Percentiles rank a stretch among this genome's conserved stretches.
These are phyloP conservation scores for Bombus vancouverensis DNA, from an alignment of 1,140 invertebrate genomes.

Conservation along the genomic window DNA sequence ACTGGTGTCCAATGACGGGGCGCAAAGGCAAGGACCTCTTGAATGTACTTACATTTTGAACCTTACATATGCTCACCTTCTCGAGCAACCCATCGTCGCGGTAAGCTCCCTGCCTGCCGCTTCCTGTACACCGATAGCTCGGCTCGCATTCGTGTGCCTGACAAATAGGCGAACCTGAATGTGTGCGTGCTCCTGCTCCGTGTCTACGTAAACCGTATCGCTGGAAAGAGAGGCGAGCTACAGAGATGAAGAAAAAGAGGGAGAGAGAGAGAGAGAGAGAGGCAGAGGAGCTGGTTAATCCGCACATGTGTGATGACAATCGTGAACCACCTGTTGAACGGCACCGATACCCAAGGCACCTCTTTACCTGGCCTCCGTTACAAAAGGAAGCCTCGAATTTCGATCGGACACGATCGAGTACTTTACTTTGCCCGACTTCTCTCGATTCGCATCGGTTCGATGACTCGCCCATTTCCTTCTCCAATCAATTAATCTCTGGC, in stretches of 20 bases:
- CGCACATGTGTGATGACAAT: constrained; percentile 72
- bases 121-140: constrained; percentile 36
- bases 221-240: background rate
- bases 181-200: background rate
- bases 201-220: background rate
- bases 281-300: constrained; percentile 59
- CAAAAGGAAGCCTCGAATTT: constrained; percentile 62
- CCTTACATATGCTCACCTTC: constrained; percentile 64
- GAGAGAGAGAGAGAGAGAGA: constrained; percentile 30
- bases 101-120: constrained; percentile 27
- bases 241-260: constrained; percentile 31
- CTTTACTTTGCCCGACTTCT: constrained; percentile 41
- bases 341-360: constrained; percentile 57
- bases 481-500: constrained; percentile 21
- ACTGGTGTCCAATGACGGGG: constrained; percentile 67
- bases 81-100: constrained; percentile 35
- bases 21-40: constrained; percentile 64
- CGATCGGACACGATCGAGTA: constrained; percentile 45
- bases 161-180: constrained; percentile 28
- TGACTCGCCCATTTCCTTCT: background rate
- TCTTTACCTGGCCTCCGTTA: constrained; percentile 46
- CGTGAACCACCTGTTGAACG: constrained; percentile 71
- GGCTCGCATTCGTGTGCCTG: constrained; percentile 25
- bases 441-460: background rate
- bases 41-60: constrained; percentile 69